phyloP scores from a whole-genome alignment of 2,113 vertebrate genomes.

The Nannobrachium achirus region DNA sequence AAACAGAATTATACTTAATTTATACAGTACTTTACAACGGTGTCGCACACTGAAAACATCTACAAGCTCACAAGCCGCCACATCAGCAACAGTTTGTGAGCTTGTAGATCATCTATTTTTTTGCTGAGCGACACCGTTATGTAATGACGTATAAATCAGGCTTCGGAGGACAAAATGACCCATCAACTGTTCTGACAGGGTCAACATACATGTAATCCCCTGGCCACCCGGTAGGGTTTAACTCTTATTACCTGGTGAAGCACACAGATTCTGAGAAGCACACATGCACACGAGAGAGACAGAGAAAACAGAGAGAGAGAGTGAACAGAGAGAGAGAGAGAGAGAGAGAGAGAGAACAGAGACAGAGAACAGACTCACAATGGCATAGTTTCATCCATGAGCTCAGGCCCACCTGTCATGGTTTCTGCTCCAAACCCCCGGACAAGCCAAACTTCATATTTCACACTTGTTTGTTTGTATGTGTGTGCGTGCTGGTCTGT shows the following conservation, averaged over 20 bases:
- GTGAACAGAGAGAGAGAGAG: no score
- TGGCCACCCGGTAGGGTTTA: slow-evolving; percentile 63
- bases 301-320: no score
- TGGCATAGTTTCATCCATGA: neutral
- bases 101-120: no score
- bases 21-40: no score
- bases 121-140: no score
- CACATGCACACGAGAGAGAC: neutral
- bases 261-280: neutral
- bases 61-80: no score
- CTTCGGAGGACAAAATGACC: slow-evolving; percentile 57
- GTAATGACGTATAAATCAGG: no score
- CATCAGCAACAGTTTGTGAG: no score
- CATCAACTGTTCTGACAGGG: slow-evolving; percentile 43
- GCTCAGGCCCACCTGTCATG: slow-evolving; percentile 19
- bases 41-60: no score
- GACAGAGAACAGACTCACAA: neutral
- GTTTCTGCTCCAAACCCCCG: slow-evolving; percentile 32
- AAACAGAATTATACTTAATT: no score
- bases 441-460: slow-evolving; percentile 26
- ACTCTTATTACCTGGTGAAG: slow-evolving; percentile 19
- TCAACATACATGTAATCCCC: slow-evolving; percentile 67
- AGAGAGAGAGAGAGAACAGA: no score
- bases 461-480: neutral
- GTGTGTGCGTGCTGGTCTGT: neutral